Evolutionary conservation across 2,113 vertebrate genomes (phyloP).

Genomic region (Amphiprion percula): DNA sequence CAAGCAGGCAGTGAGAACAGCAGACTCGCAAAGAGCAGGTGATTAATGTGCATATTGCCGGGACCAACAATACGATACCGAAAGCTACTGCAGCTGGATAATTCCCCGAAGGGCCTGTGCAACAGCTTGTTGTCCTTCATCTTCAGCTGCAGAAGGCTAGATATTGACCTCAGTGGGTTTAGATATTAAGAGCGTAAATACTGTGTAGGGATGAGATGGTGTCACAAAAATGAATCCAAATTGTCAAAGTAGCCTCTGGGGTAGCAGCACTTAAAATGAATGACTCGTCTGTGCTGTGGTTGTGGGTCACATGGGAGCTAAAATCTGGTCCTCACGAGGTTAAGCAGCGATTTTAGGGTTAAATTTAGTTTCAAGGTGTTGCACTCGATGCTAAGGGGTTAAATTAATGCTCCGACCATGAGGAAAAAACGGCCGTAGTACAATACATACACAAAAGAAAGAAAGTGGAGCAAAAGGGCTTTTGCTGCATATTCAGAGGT

Average conservation of each 20-base stretch:
- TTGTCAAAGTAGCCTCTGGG: slow-evolving; percentile 38
- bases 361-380: too few relatives aligned
- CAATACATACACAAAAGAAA: neutral
- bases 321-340: neutral
- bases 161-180: slow-evolving; percentile 22
- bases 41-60: slow-evolving; percentile 54
- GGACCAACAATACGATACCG: slow-evolving; percentile 42
- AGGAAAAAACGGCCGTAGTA: too few relatives aligned
- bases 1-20: slow-evolving; percentile 7
- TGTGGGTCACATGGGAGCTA: neutral
- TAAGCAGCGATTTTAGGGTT: neutral
- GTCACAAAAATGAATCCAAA: slow-evolving; percentile 29
- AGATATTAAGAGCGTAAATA: slow-evolving; percentile 16
- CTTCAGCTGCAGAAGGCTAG: neutral
- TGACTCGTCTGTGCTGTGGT: neutral
- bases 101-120: slow-evolving; percentile 37
- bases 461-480: neutral
- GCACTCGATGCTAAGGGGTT: too few relatives aligned
- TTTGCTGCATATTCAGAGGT: slow-evolving; percentile 48
- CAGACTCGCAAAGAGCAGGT: slow-evolving; percentile 33
- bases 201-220: slow-evolving; percentile 10
- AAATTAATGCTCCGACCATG: too few relatives aligned
- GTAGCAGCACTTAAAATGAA: slow-evolving; percentile 21
- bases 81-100: slow-evolving; percentile 20
- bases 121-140: slow-evolving; percentile 47